These are phyloP conservation scores for Raja brachyura DNA, from an alignment of 2,113 vertebrate genomes.

Conservation along the genomic window DNA sequence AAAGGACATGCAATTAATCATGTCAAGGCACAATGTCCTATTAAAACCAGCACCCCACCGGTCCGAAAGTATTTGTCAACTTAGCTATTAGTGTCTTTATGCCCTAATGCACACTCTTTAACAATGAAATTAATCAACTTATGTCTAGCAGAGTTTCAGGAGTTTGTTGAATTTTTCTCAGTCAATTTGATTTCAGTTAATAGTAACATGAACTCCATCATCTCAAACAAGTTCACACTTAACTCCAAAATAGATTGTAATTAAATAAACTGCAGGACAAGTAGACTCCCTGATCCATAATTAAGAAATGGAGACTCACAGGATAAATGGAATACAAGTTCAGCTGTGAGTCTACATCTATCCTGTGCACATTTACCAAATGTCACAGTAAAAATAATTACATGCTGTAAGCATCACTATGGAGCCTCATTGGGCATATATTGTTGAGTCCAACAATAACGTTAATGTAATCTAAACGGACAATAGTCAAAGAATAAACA, in stretches of 20 bases:
- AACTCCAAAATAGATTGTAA: not conserved
- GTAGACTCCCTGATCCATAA: not conserved
- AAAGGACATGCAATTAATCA: conserved; percentile 32
- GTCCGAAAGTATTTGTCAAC: conserved; percentile 37
- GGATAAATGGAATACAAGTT: not conserved
- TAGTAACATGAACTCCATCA: no score
- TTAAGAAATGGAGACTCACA: not conserved
- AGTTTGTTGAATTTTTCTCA: not conserved
- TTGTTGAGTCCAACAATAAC: not conserved
- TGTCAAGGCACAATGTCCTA: conserved; percentile 22
- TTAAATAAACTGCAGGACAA: not conserved
- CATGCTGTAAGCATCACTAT: not conserved
- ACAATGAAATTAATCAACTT: conserved; percentile 27
- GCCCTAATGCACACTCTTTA: conserved; percentile 34
- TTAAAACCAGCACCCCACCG: conserved; percentile 28
- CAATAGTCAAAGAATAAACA: not conserved
- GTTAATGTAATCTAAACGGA: not conserved
- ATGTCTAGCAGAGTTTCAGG: not conserved
- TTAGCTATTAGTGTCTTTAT: conserved; percentile 34
- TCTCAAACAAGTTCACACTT: not conserved
- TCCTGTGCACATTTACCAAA: not conserved
- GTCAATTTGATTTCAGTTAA: not conserved
- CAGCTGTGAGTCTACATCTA: not conserved
- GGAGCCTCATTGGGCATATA: not conserved
- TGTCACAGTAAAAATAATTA: not conserved